Conservation (phyloP, 2,797 vertebrate species). For the Salmo trutta region DNA sequence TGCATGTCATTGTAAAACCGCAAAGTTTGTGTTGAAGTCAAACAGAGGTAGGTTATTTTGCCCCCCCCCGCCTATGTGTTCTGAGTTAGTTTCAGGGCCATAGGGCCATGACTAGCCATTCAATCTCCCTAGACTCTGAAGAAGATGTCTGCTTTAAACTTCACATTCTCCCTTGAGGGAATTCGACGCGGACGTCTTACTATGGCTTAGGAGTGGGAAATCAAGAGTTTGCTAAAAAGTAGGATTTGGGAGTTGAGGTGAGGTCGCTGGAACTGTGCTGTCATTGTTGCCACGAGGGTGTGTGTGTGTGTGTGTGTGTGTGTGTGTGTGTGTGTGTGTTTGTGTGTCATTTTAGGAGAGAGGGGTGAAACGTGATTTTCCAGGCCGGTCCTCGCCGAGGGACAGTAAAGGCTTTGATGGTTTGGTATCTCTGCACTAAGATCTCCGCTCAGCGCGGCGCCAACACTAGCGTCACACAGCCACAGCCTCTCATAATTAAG, state of each 20-base stretch:
- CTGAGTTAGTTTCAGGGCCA: no score
- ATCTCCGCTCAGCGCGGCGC: background rate
- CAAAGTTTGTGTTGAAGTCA: background rate
- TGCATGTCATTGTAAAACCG: background rate
- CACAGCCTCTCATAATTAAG: background rate
- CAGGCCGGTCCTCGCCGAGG: background rate
- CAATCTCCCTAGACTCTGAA: no score
- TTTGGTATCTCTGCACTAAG: background rate
- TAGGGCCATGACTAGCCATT: no score
- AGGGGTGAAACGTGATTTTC: background rate
- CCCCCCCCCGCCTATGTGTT: no score
- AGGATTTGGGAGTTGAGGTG: conserved; percentile 3
- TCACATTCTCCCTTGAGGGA: no score
- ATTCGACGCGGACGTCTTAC: background rate
- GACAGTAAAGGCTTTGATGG: background rate
- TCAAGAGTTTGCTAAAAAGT: background rate
- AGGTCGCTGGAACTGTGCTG: background rate
- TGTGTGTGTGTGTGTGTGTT: background rate
- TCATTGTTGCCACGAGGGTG: background rate
- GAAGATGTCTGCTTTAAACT: no score
- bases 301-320: background rate
- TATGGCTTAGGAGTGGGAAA: background rate
- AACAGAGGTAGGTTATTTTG: background rate
- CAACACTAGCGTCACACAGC: no score
- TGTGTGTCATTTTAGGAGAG: no score